phyloP scores from a whole-genome alignment of 2,797 vertebrate genomes.

The Siniperca obscura region DNA sequence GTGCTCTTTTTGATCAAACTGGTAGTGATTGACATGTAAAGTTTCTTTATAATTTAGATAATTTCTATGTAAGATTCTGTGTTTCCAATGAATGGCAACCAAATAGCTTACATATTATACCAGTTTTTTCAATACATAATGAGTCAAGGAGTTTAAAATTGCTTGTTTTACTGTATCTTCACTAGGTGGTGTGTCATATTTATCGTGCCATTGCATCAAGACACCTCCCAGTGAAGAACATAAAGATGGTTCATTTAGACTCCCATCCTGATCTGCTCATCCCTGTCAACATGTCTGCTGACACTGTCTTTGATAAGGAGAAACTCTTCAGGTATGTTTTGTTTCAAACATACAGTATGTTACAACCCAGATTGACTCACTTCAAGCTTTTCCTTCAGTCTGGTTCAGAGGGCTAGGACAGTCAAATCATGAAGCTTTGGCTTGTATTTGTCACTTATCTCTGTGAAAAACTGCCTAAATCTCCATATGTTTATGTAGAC shows the following conservation, averaged over 20 bases:
- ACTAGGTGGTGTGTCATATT: constrained; percentile 92
- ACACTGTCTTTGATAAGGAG: constrained; percentile 95
- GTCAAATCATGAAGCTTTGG: not conserved
- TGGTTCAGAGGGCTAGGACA: not conserved
- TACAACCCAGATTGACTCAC: not conserved
- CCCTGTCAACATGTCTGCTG: constrained; percentile 95
- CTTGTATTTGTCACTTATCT: not conserved
- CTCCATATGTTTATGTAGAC: not conserved
- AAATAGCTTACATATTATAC: not conserved
- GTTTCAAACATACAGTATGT: not conserved
- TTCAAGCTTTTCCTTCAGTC: not conserved
- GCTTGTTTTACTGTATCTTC: not conserved
- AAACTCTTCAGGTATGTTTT: constrained; percentile 88
- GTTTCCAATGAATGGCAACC: not conserved
- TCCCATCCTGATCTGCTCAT: constrained; percentile 98
- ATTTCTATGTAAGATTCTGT: not conserved
- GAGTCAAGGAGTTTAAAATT: not conserved
- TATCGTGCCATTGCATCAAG: constrained; percentile 95
- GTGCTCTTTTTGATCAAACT: not conserved
- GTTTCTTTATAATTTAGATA: too few relatives aligned
- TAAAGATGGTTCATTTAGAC: constrained; percentile 94
- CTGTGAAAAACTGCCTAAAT: not conserved
- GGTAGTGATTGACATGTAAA: not conserved
- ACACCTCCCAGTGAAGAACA: constrained; percentile 89
- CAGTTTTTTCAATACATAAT: not conserved